phyloP scores from a whole-genome alignment of 1,140 invertebrate genomes.

The Phocides pigmalion region DNA sequence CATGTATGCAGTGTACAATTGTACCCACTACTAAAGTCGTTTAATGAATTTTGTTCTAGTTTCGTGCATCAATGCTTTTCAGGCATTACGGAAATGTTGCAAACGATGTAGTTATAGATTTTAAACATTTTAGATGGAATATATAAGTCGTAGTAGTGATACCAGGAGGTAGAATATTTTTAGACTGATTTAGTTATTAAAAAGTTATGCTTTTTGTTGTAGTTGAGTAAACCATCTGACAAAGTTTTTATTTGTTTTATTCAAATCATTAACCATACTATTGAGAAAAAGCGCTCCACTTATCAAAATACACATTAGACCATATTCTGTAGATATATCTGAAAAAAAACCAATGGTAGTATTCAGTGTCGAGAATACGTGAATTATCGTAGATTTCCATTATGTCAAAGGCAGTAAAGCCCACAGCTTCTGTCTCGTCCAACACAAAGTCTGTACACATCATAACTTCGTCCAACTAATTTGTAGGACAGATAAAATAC shows the following conservation, averaged over 20 bases:
- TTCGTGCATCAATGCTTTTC: conserved; percentile 15
- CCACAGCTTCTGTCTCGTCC: no score
- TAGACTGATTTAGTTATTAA: conserved; percentile 83
- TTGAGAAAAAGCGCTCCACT: no score
- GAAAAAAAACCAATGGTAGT: no score
- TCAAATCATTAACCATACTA: conserved; percentile 12
- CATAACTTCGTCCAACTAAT: no score
- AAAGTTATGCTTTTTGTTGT: conserved; percentile 82
- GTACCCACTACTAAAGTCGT: background rate
- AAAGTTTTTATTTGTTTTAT: conserved; percentile 53
- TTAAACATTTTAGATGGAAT: conserved; percentile 67
- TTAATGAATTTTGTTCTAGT: background rate
- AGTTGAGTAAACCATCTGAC: conserved; percentile 80
- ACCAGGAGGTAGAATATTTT: conserved; percentile 76
- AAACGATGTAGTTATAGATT: conserved; percentile 58
- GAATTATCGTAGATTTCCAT: no score
- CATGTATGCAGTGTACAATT: background rate
- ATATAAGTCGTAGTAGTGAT: conserved; percentile 69
- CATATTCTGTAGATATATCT: no score
- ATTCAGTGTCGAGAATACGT: no score
- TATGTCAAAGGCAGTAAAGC: no score
- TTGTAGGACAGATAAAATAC: no score
- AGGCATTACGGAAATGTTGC: conserved; percentile 37
- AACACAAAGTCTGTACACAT: no score
- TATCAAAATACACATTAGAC: no score